Evolutionary conservation across 2,888 invertebrate species (phyloP), one percentile per base, ranked within the genome.

Genomic region (Tanytarsus gracilentus): DNA sequence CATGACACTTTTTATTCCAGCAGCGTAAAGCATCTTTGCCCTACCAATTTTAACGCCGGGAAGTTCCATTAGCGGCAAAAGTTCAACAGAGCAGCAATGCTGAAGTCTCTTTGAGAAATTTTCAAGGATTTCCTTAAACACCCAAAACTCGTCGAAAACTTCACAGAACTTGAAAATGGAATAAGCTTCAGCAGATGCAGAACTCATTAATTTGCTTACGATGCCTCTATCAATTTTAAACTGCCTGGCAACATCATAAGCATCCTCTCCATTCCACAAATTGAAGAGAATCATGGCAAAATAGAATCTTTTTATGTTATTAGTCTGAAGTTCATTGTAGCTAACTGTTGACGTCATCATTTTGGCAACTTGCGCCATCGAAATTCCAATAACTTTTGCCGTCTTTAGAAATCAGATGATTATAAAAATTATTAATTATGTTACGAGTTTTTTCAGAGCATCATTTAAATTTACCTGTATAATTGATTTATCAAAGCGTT

Each of bases 231-330:
- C 79, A 0, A 88, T 75, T 62, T 76, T 71, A 71, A 82, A 89
- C 73, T 84, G 86, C 36, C 80, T 78, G 0, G 93, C 84, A 0
- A 91, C 83, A 21, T 68, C 71, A 66, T 84, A 79, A 25, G 88
- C 71, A 0, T 85, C 78, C 66, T 78, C 70, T 63, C 85, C 81
- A 63, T 82, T 80, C 80, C 88, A 85, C 21, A 91, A 73, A 65
- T 92, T 88, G 66, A 85, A 80, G 63, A 97, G 74, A 76, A 96
- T 88, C 63, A 97, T 71, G 7, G 94, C 88, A 62, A 90, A 74
- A 71, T 90, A 96, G 73, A 96, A 88, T 53, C 94, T 80, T 65
- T 83, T 79, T n/a, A n/a, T n/a, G n/a, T n/a, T n/a, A n/a, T n/a
- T n/a, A n/a, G n/a, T n/a, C n/a, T n/a, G n/a, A n/a, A n/a, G n/a